These are phyloP conservation scores for Sylvia atricapilla DNA, from an alignment of 2,113 vertebrate species.

Conservation along the genomic window DNA sequence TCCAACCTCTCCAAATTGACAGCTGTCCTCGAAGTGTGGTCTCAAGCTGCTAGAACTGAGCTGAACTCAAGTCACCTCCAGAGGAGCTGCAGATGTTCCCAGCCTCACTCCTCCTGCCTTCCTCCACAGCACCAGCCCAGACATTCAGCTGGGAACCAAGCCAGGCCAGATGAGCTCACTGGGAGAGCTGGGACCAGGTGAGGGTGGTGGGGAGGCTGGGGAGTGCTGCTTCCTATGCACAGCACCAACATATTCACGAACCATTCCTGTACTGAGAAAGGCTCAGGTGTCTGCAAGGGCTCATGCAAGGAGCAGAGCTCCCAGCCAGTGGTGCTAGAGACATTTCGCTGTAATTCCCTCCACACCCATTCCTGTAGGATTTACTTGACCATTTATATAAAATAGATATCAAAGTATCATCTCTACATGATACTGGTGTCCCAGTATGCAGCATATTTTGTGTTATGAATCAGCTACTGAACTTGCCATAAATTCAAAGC, in stretches of 20 bases:
- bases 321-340: not conserved
- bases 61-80: not conserved
- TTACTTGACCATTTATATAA: not conserved
- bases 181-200: not conserved
- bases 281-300: not conserved
- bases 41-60: not conserved
- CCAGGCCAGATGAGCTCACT: fast-evolving
- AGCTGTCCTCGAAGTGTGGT: not conserved
- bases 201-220: not conserved
- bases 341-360: not conserved
- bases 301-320: not conserved
- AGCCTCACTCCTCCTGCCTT: not conserved
- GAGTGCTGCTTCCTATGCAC: not conserved
- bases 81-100: not conserved
- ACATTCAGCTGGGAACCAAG: not conserved
- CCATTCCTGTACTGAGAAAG: not conserved
- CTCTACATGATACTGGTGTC: not conserved
- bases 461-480: not conserved
- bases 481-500: not conserved
- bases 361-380: not conserved
- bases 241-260: not conserved
- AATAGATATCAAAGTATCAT: not conserved
- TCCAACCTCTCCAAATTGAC: not conserved
- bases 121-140: not conserved
- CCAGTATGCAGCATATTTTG: not conserved